These are phyloP conservation scores for Leuciscus waleckii DNA, from an alignment of 2,797 vertebrate species.

Conservation along the genomic window DNA sequence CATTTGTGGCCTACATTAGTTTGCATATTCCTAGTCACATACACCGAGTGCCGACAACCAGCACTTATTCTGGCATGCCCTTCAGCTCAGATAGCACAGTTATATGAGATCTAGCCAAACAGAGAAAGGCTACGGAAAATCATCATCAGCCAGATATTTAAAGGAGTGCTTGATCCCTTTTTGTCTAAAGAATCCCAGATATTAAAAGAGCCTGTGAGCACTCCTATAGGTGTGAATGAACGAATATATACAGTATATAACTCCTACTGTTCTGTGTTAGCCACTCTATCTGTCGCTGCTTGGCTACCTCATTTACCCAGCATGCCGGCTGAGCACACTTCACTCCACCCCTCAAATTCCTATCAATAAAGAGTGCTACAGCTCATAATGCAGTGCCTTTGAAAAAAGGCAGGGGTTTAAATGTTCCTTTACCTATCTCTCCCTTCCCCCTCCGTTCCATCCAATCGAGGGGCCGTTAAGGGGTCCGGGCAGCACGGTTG, in stretches of 20 bases:
- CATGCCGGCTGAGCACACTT: constrained; percentile 46
- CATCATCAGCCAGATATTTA: constrained; percentile 26
- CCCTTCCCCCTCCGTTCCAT: constrained; percentile 64
- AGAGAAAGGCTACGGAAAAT: constrained; percentile 25
- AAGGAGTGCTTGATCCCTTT: constrained; percentile 12
- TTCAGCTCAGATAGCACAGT: constrained; percentile 38
- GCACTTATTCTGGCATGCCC: constrained; percentile 42
- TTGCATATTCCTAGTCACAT: constrained; percentile 44
- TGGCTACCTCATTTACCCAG: constrained; percentile 48
- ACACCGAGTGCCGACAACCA: constrained; percentile 15
- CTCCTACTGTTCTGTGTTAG: neutral
- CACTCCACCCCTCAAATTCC: constrained; percentile 52
- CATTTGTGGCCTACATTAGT: constrained; percentile 42
- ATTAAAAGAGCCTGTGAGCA: neutral
- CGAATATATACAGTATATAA: neutral
- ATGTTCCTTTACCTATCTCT: constrained; percentile 74
- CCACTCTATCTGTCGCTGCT: constrained; percentile 21
- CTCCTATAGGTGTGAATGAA: neutral
- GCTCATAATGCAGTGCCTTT: constrained; percentile 58
- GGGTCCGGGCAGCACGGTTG: constrained; percentile 72
- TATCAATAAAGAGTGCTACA: constrained; percentile 55
- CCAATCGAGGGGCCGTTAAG: constrained; percentile 66
- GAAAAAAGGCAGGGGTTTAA: constrained; percentile 61
- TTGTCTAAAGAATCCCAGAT: constrained; percentile 16
- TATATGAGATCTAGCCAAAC: constrained; percentile 40